Base-by-base conservation (phyloP, 2,888 invertebrate genomes). In the Xanthia icteritia region DNA sequence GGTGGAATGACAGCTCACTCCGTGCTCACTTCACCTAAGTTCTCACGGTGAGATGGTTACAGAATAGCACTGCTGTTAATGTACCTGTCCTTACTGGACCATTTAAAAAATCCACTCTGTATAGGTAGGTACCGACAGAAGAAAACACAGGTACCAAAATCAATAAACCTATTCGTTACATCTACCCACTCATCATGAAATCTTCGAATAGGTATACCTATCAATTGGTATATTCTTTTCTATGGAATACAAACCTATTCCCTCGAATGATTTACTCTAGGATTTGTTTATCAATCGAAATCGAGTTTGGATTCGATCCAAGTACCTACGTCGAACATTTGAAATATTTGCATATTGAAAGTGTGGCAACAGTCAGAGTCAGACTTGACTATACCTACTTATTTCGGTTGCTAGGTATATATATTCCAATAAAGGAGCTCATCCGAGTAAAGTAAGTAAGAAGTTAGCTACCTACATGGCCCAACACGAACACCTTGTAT, bases 261-360 rank as follows among this genome's bases (percentile, higher is more conserved):
- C 15, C 27, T 23, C 2, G 4, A 71, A 36, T 36, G 45, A 31
- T 65, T n/a, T 48, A 48, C n/a, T n/a, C 20, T 36, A 48, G 2
- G 45, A 36, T 48, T 66, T 42, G 27, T 39, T 23, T 67, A 20
- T 20, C 36, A 15, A 66, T 39, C 39, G 39, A 67, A 72, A 48
- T 68, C 42, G 8, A 73, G 31, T 36, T 71, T 72, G 71, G 60
- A 71, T 23, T 39, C 11, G 48, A 48, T 51, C 72, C 42, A 71
- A 74, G 23, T 74, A 54, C 54, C 27, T n/a, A 48, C 66, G n/a
- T 48, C 36, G 71, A 36, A 20, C 36, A 48, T 48, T 65, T 36
- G 5, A 9, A 72, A 71, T 65, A 64, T 48, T 45, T 65, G 45
- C n/a, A n/a, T 23, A 45, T 9, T 45, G 63, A 45, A 61, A 17